phyloP scores from a whole-genome alignment of 2,797 vertebrate species.

The Oryzias sinensis region DNA sequence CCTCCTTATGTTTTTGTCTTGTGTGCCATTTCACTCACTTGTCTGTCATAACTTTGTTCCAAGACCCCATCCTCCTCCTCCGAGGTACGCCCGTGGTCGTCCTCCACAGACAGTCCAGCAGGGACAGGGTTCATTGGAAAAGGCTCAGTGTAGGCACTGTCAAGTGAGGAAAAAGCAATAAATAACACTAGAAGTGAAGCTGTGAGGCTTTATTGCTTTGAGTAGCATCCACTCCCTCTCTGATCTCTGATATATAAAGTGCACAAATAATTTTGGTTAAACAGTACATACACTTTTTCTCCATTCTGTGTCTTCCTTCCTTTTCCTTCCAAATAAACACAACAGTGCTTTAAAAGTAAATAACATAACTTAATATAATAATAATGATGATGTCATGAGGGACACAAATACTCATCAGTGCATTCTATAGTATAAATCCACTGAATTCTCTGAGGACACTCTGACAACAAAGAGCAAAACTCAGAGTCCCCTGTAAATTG shows the following conservation, averaged over 20 bases:
- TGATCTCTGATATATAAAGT: too few relatives aligned
- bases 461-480: conserved; percentile 33
- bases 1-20: background rate
- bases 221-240: too few relatives aligned
- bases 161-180: conserved; percentile 1
- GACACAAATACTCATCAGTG: conserved; percentile 4
- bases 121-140: conserved; percentile 85
- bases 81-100: conserved; percentile 90
- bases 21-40: conserved; percentile 73
- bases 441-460: conserved; percentile 1
- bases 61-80: conserved; percentile 85
- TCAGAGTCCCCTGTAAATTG: conserved; percentile 24
- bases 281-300: too few relatives aligned
- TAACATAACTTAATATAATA: too few relatives aligned
- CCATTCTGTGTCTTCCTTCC: too few relatives aligned
- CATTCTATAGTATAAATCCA: conserved; percentile 21
- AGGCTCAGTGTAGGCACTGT: conserved; percentile 93
- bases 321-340: too few relatives aligned
- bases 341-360: too few relatives aligned
- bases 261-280: too few relatives aligned
- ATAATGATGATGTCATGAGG: background rate
- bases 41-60: conserved; percentile 79
- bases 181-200: conserved; percentile 4
- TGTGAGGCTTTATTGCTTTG: too few relatives aligned
- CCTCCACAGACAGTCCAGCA: conserved; percentile 79